These are phyloP conservation scores for Aptenodytes patagonicus DNA, from an alignment of 2,113 vertebrate genomes.

Conservation along the genomic window DNA sequence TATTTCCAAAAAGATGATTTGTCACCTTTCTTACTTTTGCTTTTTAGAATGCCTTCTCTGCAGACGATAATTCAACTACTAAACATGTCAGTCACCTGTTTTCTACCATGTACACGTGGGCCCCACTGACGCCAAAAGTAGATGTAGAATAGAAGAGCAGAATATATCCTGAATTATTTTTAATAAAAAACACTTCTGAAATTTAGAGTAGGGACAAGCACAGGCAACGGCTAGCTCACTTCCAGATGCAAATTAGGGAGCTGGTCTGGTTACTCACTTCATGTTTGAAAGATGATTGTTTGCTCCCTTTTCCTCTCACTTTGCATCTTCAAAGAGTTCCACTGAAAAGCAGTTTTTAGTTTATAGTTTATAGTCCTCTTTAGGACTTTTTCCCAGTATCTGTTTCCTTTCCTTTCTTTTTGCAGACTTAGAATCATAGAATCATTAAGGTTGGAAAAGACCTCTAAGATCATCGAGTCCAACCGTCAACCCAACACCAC, in stretches of 20 bases:
- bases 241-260: background rate
- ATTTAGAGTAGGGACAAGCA: background rate
- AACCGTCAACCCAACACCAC: no score
- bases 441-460: no score
- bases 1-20: background rate
- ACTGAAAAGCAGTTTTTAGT: background rate
- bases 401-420: background rate
- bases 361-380: background rate
- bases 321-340: background rate
- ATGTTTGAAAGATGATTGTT: background rate
- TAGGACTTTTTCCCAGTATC: background rate
- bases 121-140: background rate
- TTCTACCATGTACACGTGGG: fast-evolving
- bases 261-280: background rate
- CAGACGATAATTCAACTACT: background rate
- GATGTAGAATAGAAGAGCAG: background rate
- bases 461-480: no score
- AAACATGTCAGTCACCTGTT: background rate
- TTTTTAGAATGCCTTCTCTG: background rate
- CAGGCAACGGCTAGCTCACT: background rate
- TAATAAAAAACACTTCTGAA: background rate
- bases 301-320: background rate
- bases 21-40: background rate
- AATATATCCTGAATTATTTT: background rate
- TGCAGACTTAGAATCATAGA: background rate